Evolutionary conservation across 2,113 vertebrate genomes (phyloP).

Genomic region (Leiothrix lutea): DNA sequence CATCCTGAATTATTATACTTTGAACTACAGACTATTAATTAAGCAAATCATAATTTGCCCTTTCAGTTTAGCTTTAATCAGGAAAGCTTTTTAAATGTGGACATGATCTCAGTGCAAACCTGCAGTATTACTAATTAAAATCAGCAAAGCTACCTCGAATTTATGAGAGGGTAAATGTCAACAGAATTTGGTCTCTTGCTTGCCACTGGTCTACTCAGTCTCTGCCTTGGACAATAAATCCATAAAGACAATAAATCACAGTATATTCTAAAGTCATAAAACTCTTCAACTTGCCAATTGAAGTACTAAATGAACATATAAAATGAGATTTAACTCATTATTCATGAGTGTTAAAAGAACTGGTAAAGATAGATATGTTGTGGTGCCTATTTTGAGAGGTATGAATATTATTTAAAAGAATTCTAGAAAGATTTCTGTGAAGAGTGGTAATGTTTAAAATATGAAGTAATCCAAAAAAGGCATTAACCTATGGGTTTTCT

Average conservation of each 20-base stretch:
- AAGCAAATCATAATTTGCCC: background rate
- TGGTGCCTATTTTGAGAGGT: background rate
- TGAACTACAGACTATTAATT: background rate
- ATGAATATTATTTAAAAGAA: background rate
- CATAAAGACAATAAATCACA: background rate
- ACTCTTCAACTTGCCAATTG: background rate
- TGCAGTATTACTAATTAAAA: background rate
- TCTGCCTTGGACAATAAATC: background rate
- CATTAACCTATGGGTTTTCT: background rate
- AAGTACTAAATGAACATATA: background rate
- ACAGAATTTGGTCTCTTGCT: background rate
- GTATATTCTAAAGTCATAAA: background rate
- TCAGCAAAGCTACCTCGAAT: background rate
- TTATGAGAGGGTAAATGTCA: background rate
- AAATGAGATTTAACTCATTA: background rate
- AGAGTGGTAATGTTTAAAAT: background rate
- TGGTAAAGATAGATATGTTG: background rate
- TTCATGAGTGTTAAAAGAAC: background rate
- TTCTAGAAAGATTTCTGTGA: background rate
- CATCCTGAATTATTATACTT: background rate
- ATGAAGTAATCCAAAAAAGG: background rate
- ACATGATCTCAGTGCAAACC: background rate
- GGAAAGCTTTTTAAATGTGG: background rate
- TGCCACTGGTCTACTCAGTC: background rate
- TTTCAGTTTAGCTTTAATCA: background rate